Percentiles rank a stretch among this genome's conserved stretches.
Conservation (phyloP, 1,140 invertebrate genomes). For the Caenorhabditis tropicalis region DNA sequence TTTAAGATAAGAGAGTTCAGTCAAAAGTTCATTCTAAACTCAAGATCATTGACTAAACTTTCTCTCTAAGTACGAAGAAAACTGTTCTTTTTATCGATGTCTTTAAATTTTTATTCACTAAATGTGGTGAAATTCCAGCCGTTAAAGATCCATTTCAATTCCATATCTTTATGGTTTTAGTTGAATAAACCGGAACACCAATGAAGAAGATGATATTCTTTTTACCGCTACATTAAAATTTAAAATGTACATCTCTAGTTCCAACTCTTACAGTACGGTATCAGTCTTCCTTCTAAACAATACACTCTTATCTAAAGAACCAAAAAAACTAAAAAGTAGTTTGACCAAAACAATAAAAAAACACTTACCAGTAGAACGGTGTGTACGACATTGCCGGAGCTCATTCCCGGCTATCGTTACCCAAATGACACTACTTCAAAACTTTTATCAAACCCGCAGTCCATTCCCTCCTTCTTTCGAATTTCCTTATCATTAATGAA, state of each 20-base stretch:
- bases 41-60: too few species aligned
- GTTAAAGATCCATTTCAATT: not conserved
- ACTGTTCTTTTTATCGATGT: not conserved
- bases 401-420: not conserved
- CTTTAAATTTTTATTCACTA: not conserved
- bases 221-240: too few species aligned
- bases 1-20: too few species aligned
- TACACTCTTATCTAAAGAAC: not conserved
- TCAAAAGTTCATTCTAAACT: too few species aligned
- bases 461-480: too few species aligned
- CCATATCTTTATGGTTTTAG: not conserved
- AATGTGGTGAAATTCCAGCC: not conserved
- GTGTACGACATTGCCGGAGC: conserved; percentile 28
- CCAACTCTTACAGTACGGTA: too few species aligned
- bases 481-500: not conserved
- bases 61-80: too few species aligned
- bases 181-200: too few species aligned
- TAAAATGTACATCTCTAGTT: too few species aligned
- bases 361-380: conserved; percentile 3
- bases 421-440: not conserved
- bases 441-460: not conserved
- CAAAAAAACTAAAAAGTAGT: not conserved
- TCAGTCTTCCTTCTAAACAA: not conserved
- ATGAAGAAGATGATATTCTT: too few species aligned
- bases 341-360: too few species aligned